These are phyloP conservation scores for Cyclina sinensis DNA, from an alignment of 1,140 invertebrate genomes.

Conservation along the genomic window DNA sequence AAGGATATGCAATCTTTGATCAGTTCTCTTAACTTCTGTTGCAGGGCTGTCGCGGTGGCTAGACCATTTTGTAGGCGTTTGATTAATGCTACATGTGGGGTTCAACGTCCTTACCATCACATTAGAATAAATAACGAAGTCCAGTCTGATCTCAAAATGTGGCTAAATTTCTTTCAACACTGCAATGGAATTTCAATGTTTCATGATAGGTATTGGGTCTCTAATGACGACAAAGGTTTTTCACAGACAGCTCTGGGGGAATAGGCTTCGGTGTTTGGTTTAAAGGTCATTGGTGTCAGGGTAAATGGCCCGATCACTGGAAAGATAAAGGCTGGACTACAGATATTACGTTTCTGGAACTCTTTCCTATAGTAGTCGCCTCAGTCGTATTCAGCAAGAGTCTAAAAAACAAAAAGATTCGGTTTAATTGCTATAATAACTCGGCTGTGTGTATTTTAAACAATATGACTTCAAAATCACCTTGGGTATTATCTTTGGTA, in stretches of 20 bases:
- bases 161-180: slow-evolving; percentile 37
- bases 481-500: background rate
- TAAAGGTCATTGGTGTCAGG: slow-evolving; percentile 20
- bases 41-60: slow-evolving; percentile 14
- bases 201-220: slow-evolving; percentile 5
- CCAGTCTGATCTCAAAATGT: slow-evolving; percentile 12
- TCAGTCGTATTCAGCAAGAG: background rate
- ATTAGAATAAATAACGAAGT: slow-evolving; percentile 40
- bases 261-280: slow-evolving; percentile 22
- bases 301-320: slow-evolving; percentile 27
- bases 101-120: slow-evolving; percentile 33
- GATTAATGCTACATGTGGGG: slow-evolving; percentile 41
- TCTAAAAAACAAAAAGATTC: slow-evolving; percentile 18
- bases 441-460: slow-evolving; percentile 18
- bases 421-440: slow-evolving; percentile 17
- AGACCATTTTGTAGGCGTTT: slow-evolving; percentile 54
- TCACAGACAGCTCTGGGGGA: slow-evolving; percentile 25
- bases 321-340: background rate
- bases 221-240: slow-evolving; percentile 15
- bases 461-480: background rate
- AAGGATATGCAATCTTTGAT: slow-evolving; percentile 40
- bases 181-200: slow-evolving; percentile 58
- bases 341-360: slow-evolving; percentile 61
- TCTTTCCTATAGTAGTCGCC: slow-evolving; percentile 55
- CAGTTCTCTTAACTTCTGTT: slow-evolving; percentile 42